These are phyloP conservation scores for Nasalis larvatus DNA, from an alignment of 2,113 vertebrate species.

Conservation along the genomic window DNA sequence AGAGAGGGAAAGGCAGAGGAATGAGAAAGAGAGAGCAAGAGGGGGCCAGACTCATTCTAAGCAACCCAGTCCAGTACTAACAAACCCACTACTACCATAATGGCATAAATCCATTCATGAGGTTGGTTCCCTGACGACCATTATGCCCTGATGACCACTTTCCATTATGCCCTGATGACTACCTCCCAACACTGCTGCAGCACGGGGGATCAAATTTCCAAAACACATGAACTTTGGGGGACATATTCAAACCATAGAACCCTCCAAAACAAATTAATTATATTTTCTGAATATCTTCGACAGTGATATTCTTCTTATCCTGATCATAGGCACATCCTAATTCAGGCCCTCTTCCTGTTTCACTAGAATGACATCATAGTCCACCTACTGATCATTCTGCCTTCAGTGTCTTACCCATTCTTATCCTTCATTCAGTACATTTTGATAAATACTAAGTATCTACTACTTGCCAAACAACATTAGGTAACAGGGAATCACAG, in stretches of 20 bases:
- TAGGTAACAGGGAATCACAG: not conserved
- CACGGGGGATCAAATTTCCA: not conserved
- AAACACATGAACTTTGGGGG: not conserved
- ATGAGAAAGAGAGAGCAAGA: not conserved
- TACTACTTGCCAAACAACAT: not conserved
- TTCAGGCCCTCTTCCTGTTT: not conserved
- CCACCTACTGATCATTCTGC: not conserved
- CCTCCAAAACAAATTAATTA: not conserved
- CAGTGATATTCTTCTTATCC: not conserved
- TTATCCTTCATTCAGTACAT: not conserved
- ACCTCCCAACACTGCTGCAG: not conserved
- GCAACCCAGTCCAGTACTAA: not conserved
- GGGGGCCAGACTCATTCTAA: not conserved
- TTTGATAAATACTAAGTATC: not conserved
- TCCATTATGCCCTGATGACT: not conserved
- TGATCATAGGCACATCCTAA: not conserved
- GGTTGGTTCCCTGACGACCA: not conserved
- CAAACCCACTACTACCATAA: not conserved
- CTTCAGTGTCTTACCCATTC: not conserved
- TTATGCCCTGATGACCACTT: not conserved
- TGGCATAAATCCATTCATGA: not conserved
- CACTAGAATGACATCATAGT: not conserved
- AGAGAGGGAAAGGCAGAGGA: not conserved
- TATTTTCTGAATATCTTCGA: not conserved
- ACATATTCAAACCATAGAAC: not conserved